phyloP scores from a whole-genome alignment of 2,797 vertebrate species.

The Chaetophractus vellerosus region DNA sequence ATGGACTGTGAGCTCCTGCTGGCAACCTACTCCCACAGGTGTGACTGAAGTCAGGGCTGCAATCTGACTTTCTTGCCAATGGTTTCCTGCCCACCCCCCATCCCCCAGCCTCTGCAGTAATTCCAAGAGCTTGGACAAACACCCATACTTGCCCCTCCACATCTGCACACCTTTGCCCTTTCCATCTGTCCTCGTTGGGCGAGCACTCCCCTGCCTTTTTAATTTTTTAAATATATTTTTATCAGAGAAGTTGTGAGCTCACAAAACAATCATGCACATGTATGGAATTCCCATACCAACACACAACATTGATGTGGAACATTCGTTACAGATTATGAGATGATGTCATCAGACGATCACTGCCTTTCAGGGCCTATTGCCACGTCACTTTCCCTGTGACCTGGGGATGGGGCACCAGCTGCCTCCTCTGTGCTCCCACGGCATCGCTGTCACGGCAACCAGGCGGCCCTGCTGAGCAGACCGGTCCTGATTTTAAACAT shows the following conservation, averaged over 20 bases:
- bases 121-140: neutral
- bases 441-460: neutral
- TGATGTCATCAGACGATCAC: too few relatives aligned
- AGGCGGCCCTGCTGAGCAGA: neutral
- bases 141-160: neutral
- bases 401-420: neutral
- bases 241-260: too few relatives aligned
- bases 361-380: neutral
- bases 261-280: too few relatives aligned
- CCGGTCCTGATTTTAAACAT: neutral
- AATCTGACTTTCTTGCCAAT: neutral
- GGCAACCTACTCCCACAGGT: neutral
- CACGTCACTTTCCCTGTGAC: neutral
- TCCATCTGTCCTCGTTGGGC: neutral
- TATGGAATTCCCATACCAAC: too few relatives aligned
- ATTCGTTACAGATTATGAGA: too few relatives aligned
- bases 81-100: neutral
- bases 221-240: too few relatives aligned
- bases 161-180: neutral
- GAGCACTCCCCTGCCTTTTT: neutral
- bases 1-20: neutral
- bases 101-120: neutral
- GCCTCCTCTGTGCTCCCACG: neutral
- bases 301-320: too few relatives aligned
- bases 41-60: neutral